Evolutionary conservation across 2,113 vertebrate genomes (phyloP).

Genomic region (Gnathonemus longibarbis): DNA sequence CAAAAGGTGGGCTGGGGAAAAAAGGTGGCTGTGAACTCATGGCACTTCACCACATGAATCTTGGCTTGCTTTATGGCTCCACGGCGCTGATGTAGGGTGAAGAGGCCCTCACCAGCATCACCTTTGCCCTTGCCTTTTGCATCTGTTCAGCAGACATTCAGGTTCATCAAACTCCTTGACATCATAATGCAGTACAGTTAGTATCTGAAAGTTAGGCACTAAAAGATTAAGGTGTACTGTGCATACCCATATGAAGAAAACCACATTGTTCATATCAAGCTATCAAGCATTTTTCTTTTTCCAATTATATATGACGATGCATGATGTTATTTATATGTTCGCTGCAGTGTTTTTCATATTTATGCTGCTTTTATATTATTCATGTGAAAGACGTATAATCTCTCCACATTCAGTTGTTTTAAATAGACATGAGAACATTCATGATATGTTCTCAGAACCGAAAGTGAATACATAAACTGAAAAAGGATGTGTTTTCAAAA

Average conservation of each 20-base stretch:
- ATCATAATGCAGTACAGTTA: not conserved
- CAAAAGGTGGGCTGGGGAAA: slow-evolving; percentile 98
- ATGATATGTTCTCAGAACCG: not conserved
- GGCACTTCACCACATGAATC: slow-evolving; percentile 84
- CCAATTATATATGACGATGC: not conserved
- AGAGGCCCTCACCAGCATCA: slow-evolving; percentile 59
- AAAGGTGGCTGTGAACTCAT: slow-evolving; percentile 94
- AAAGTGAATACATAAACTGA: not conserved
- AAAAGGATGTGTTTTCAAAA: not conserved
- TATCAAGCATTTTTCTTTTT: not conserved
- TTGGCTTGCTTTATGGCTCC: slow-evolving; percentile 98
- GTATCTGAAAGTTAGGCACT: not conserved
- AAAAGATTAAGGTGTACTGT: not conserved
- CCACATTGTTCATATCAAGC: not conserved
- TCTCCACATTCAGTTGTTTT: not conserved
- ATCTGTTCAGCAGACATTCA: slow-evolving; percentile 50
- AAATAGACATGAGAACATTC: not conserved
- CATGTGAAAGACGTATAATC: not conserved
- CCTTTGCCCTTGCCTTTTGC: slow-evolving; percentile 48
- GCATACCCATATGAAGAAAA: not conserved
- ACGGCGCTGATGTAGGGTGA: slow-evolving; percentile 81
- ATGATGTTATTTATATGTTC: not conserved
- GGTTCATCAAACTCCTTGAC: not conserved
- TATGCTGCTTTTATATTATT: not conserved
- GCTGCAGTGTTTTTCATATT: not conserved